phyloP scores from a whole-genome alignment of 2,888 invertebrate genomes.

The Fissipunctia ypsillon region DNA sequence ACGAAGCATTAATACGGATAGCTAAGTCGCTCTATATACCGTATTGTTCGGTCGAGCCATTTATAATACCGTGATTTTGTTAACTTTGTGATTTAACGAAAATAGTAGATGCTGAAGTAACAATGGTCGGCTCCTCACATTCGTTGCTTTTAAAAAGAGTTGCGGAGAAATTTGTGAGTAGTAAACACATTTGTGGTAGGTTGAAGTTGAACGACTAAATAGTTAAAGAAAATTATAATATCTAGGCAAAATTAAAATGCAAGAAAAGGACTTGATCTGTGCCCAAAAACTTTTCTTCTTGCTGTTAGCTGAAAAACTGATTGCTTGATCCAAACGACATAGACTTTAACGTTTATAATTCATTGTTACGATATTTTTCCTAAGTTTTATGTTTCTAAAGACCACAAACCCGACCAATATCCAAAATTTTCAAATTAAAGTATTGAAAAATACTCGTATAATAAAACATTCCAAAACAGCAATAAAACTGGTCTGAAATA shows the following conservation, averaged over 20 bases:
- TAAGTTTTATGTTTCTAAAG: neutral
- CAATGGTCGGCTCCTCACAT: neutral
- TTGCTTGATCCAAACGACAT: neutral
- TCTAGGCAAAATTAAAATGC: no score
- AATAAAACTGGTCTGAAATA: neutral
- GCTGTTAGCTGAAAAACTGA: neutral
- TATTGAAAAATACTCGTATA: neutral
- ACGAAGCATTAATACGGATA: slow-evolving; percentile 49
- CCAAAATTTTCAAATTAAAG: neutral
- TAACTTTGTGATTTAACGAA: neutral
- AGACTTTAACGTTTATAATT: neutral
- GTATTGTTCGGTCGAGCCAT: neutral
- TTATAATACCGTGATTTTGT: neutral
- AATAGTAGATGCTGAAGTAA: neutral
- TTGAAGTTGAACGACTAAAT: neutral
- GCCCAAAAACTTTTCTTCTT: neutral
- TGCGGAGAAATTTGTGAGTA: neutral
- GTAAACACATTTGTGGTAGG: neutral
- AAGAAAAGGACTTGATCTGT: neutral
- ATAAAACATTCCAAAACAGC: neutral
- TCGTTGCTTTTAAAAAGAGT: no score
- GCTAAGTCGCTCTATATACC: slow-evolving; percentile 4
- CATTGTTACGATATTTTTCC: neutral
- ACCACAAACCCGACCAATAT: neutral
- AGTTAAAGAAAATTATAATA: neutral